Evolutionary conservation across 2,888 invertebrate genomes (phyloP), one percentile per base, ranked within the genome.

Genomic region (Bellardia pandia): DNA sequence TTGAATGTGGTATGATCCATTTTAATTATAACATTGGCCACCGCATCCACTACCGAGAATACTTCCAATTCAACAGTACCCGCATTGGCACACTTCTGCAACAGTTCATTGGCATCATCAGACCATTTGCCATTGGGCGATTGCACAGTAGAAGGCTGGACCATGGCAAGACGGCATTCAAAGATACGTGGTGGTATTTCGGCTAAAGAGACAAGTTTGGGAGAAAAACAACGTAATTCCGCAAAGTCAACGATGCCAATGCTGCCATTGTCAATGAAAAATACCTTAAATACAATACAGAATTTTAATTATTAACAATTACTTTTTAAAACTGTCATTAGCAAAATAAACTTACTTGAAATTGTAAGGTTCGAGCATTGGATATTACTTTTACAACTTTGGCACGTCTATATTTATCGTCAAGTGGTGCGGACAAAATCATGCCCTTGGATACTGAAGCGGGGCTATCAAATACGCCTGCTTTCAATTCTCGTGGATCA

Each of bases 211-310:
- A 90, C 75, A 0, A 91, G 87, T 79, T 88, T 88, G 5, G 85
- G 83, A 0, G 91, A 89, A 64, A 95, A 90, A 1, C 93, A 91
- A 75, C 94, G 94, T 58, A 96, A 89, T 83, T 94, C 94, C 71
- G 93, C 90, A 74, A 91, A 89, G 74, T 92, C 90, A 48, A 96
- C 93, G 60, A 94, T 93, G 0, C 93, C 94, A 23, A 92, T 94
- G 89, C 95, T 95, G 16, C 98, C 98, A 92, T 95, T 96, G 94
- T 98, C 98, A 74, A 98, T 95, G 92, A 96, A 98, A 75, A 95
- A 94, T 5, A 98, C 95, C 95, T 96, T 45, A 6, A 64, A 72
- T 30, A 51, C 16, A 40, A 23, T 37, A 91, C n/a, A 14, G 7
- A 13, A 45, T 45, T 11, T 45, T 45, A n/a, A 72, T 23, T 56